Evolutionary conservation across 2,113 vertebrate species (phyloP).

Genomic region (Holacanthus passer): DNA sequence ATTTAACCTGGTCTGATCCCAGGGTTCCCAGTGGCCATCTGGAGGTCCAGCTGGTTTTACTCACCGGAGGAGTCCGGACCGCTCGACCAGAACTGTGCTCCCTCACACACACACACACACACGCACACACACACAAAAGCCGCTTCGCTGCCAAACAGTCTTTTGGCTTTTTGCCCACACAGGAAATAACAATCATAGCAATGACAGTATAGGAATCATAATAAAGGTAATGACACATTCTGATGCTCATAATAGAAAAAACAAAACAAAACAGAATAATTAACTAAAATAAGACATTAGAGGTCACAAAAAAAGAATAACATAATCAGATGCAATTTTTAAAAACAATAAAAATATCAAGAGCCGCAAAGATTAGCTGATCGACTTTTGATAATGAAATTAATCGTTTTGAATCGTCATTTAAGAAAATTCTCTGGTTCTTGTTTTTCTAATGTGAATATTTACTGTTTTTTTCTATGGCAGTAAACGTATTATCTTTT

Average conservation of each 20-base stretch:
- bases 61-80: background rate
- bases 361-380: no score
- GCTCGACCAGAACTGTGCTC: slow-evolving; percentile 6
- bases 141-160: background rate
- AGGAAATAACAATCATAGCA: background rate
- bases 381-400: no score
- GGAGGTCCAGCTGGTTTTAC: slow-evolving; percentile 52
- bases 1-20: slow-evolving; percentile 35
- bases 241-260: background rate
- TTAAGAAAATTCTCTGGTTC: background rate
- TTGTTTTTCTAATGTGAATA: background rate
- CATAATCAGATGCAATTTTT: background rate
- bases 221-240: background rate
- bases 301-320: background rate
- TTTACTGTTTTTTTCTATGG: no score
- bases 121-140: background rate
- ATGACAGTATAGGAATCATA: background rate
- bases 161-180: background rate
- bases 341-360: background rate
- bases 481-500: no score
- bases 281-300: background rate
- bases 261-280: background rate
- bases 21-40: slow-evolving; percentile 51
- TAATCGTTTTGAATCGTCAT: background rate
- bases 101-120: background rate